Base-by-base conservation (phyloP, 2,888 invertebrate species). In the Epistrophe eligans region DNA sequence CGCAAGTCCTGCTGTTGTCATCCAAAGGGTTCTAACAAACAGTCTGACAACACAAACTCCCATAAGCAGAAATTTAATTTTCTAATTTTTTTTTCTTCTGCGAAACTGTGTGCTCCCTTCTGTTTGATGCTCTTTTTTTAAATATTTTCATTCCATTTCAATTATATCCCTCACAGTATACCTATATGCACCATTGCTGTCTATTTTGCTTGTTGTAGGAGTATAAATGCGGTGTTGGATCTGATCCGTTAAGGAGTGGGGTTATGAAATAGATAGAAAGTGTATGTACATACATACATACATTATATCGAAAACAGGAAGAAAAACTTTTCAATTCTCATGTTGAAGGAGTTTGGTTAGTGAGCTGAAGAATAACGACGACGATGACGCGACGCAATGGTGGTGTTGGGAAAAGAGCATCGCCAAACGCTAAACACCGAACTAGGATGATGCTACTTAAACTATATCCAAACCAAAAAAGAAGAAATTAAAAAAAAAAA, bases 111-210 rank as follows among this genome's bases (percentile, higher is more conserved):
- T 28, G 40, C 50, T 11, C n/a, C n/a, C 28, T 55, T 4, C 48
- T 38, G 15, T 62, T 19, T 62, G 73, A 58, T 79, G 58, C 70
- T 84, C 76, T 52, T 32, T 48, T 45, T 77, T 24, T 77, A 66
- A 77, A 77, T 66, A 77, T 77, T 77, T 67, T 77, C 76, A 67
- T 58, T 77, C 48, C 64, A 67, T 77, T 66, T 77, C 76, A 77
- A 77, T 57, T 77, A 77, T 66, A 77, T 66, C 57, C 70, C 70
- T 40, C 40, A 38, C 32, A 11, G 40, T 8, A n/a, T n/a, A 28
- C 13, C 24, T 24, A 24, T 3, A 24, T 24, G 3, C 3, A 24
- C 24, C 55, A 55, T 70, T 40, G 35, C 35, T 35, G 52, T 70
- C 70, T 70, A 40, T 70, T 70, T 40, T 45, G 17, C 19, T 28